Conservation (phyloP, 2,888 invertebrate species). For the Papilio gigon region DNA sequence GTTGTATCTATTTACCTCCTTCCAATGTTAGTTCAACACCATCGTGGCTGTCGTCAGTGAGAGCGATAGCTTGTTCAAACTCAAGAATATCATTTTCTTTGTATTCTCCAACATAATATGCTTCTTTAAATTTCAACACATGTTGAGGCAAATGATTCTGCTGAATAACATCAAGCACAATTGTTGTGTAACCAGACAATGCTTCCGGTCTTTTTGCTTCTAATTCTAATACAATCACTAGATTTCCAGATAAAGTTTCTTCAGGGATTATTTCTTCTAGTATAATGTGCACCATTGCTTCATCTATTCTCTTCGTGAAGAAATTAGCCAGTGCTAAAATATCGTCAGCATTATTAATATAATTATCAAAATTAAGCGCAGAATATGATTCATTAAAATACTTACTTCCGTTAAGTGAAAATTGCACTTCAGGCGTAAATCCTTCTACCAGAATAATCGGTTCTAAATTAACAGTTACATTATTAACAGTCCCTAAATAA, state of each 20-base stretch:
- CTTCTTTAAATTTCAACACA: conserved; percentile 42
- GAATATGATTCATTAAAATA: too few relatives aligned
- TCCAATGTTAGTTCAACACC: conserved; percentile 49
- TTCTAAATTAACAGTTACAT: conserved; percentile 44
- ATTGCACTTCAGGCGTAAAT: conserved; percentile 48
- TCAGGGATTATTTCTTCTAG: conserved; percentile 47
- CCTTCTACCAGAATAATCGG: conserved; percentile 52
- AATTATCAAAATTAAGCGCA: background rate
- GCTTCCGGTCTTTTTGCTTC: conserved; percentile 50
- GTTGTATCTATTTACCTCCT: conserved; percentile 49
- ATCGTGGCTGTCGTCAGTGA: conserved; percentile 49
- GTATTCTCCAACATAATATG: conserved; percentile 54
- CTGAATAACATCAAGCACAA: conserved; percentile 47
- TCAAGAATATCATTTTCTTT: conserved; percentile 45
- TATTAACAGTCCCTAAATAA: conserved; percentile 52
- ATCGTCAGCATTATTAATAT: background rate
- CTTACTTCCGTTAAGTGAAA: conserved; percentile 52
- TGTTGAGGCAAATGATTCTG: conserved; percentile 26
- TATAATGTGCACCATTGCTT: conserved; percentile 44
- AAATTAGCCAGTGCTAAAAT: conserved; percentile 49
- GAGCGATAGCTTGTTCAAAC: conserved; percentile 47
- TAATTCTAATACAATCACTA: conserved; percentile 50
- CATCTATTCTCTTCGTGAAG: conserved; percentile 44
- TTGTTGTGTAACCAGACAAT: conserved; percentile 48
- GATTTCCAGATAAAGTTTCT: conserved; percentile 47